Conservation (phyloP, 1,140 invertebrate genomes). For the Cotesia typhae region DNA sequence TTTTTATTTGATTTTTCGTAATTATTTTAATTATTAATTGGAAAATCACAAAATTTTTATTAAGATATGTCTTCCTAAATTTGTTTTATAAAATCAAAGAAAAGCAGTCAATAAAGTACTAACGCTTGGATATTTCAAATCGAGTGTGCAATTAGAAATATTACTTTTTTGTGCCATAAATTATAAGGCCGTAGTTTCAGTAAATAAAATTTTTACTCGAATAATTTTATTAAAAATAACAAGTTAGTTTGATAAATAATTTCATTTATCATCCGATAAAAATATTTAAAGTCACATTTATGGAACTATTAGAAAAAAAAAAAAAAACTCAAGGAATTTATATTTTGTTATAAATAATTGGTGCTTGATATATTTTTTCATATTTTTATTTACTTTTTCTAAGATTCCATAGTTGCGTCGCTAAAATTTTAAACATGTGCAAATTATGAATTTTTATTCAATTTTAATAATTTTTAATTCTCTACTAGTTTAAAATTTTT, state of each 20-base stretch:
- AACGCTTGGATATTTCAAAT: constrained; percentile 4
- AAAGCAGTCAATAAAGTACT: neutral
- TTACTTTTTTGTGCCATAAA: constrained; percentile 53
- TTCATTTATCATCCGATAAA: too few species aligned
- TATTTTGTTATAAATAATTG: too few species aligned
- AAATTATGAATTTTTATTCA: constrained; percentile 6
- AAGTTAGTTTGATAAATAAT: neutral
- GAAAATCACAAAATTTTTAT: neutral
- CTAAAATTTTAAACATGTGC: neutral
- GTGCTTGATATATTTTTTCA: too few species aligned
- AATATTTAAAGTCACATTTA: too few species aligned
- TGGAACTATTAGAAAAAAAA: too few species aligned
- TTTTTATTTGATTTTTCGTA: constrained; percentile 4
- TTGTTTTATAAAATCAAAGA: neutral
- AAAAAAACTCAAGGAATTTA: too few species aligned
- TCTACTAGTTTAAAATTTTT: neutral
- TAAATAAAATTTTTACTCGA: neutral
- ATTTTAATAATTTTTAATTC: neutral
- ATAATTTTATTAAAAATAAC: neutral
- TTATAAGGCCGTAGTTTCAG: constrained; percentile 33
- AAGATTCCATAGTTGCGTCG: too few species aligned
- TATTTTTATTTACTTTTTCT: too few species aligned
- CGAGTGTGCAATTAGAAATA: constrained; percentile 30
- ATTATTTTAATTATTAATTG: too few species aligned
- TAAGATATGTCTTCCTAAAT: neutral